Conservation (phyloP, 2,113 vertebrate species). For the Rhinichthys klamathensis region DNA sequence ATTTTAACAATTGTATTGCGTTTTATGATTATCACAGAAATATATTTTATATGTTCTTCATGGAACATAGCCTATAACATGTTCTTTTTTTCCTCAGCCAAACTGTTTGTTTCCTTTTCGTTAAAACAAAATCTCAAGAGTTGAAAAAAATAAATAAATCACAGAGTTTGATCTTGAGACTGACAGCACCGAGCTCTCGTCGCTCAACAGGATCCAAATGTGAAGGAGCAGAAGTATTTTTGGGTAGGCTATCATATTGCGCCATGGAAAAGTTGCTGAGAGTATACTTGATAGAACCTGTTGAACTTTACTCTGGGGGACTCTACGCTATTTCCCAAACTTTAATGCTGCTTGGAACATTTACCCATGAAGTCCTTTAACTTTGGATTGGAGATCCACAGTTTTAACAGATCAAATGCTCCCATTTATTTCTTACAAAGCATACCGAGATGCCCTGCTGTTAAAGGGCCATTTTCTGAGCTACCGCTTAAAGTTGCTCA, state of each 20-base stretch:
- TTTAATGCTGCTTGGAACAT: constrained; percentile 18
- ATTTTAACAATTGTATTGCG: background rate
- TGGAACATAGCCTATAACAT: no score
- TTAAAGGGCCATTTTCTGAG: constrained; percentile 31
- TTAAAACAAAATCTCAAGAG: constrained; percentile 69
- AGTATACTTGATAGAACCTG: constrained; percentile 48
- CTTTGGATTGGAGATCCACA: constrained; percentile 23
- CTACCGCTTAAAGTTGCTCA: background rate
- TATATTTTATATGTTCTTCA: background rate
- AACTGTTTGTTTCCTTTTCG: constrained; percentile 65
- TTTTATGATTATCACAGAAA: background rate
- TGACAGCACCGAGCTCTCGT: constrained; percentile 77
- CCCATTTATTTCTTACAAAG: constrained; percentile 9
- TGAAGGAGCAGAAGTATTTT: constrained; percentile 72
- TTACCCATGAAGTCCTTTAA: background rate
- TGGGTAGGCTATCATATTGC: constrained; percentile 70
- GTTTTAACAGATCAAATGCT: constrained; percentile 34
- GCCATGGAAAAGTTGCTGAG: constrained; percentile 66
- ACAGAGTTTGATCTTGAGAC: constrained; percentile 72
- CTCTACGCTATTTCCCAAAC: constrained; percentile 22
- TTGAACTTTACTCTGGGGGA: constrained; percentile 48
- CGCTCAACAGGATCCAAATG: constrained; percentile 78
- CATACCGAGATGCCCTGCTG: constrained; percentile 19
- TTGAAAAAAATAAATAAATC: constrained; percentile 65
- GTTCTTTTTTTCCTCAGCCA: constrained; percentile 16